A percentile compares a stretch with the other conserved stretches of the same genome.
Evolutionary conservation across 2,797 vertebrate species (phyloP).

Genomic region (Enteromius viviparus): DNA sequence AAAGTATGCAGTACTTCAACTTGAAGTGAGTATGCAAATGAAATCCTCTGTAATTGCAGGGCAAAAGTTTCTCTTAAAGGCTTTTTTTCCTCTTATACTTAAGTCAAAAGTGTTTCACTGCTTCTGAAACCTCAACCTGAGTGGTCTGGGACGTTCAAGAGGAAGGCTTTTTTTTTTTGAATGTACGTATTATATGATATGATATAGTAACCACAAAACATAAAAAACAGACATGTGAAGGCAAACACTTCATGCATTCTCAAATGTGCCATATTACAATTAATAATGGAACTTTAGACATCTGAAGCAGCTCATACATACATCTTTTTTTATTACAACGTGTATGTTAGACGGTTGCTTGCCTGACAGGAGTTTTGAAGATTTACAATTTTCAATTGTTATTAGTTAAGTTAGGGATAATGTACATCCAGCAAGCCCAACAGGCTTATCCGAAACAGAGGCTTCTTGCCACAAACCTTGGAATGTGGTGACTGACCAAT

Average conservation of each 20-base stretch:
- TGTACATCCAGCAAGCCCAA: too few relatives aligned
- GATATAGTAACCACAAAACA: neutral
- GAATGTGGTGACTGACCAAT: too few relatives aligned
- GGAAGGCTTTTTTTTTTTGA: neutral
- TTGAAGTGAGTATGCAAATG: neutral
- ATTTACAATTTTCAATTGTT: neutral
- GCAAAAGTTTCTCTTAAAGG: neutral
- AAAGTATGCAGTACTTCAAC: neutral
- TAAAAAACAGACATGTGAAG: neutral
- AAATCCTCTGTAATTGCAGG: neutral
- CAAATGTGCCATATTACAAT: neutral
- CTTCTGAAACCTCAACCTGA: neutral
- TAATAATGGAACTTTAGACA: neutral
- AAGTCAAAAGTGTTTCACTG: neutral
- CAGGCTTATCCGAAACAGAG: too few relatives aligned
- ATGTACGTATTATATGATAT: neutral
- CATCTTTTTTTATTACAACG: neutral
- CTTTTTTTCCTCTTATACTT: neutral
- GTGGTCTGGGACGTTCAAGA: neutral
- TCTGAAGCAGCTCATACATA: neutral
- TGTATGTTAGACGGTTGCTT: neutral
- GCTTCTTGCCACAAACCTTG: too few relatives aligned
- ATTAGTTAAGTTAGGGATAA: neutral
- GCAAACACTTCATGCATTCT: neutral
- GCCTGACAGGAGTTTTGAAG: neutral